phyloP scores from a whole-genome alignment of 2,113 vertebrate genomes.

The Trochalopteron elliotii region DNA sequence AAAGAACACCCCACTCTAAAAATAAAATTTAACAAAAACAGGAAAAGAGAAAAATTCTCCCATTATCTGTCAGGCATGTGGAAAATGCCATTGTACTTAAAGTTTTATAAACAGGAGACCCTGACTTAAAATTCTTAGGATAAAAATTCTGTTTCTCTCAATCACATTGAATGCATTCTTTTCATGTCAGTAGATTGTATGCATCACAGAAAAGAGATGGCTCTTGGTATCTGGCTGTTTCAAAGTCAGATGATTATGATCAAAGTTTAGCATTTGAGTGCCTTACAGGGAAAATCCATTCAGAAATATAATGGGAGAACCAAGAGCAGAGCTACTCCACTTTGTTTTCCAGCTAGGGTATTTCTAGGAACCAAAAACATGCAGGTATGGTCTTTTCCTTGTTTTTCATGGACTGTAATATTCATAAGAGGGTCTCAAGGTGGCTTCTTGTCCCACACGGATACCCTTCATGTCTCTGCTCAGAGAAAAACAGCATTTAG shows the following conservation, averaged over 20 bases:
- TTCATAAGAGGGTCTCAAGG: neutral
- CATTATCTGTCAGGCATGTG: neutral
- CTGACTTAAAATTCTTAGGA: neutral
- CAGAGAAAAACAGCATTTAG: neutral
- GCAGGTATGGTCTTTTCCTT: neutral
- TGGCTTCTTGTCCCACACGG: neutral
- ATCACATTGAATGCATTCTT: neutral
- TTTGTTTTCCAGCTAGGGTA: slow-evolving; percentile 5
- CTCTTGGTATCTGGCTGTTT: slow-evolving; percentile 19
- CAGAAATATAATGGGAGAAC: neutral
- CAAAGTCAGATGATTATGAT: slow-evolving; percentile 27
- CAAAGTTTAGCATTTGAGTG: slow-evolving; percentile 9
- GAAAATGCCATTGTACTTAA: neutral
- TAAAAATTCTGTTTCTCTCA: slow-evolving; percentile 24
- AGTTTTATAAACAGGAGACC: neutral
- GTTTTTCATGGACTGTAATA: neutral
- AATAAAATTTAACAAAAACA: neutral
- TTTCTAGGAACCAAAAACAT: neutral
- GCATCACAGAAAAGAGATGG: neutral
- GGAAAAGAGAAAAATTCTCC: neutral
- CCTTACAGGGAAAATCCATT: slow-evolving; percentile 48
- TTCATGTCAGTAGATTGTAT: neutral
- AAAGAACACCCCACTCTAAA: neutral
- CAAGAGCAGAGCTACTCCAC: neutral
- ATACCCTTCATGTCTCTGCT: neutral